phyloP scores from a whole-genome alignment of 2,888 invertebrate genomes.

The Biston betularia region DNA sequence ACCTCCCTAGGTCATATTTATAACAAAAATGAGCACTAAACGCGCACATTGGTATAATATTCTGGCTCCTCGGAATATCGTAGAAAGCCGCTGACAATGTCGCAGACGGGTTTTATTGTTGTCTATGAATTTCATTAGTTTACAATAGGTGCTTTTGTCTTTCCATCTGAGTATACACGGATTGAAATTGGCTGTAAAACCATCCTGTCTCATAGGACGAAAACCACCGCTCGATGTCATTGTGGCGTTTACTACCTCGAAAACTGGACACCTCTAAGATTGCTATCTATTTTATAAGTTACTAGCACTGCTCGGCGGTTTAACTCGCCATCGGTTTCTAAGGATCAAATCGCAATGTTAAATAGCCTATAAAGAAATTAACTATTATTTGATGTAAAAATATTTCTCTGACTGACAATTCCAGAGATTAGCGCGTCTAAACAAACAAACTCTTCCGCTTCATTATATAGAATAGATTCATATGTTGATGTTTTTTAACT shows the following conservation, averaged over 20 bases:
- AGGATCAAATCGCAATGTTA: too few relatives aligned
- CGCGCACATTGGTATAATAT: slow-evolving; percentile 13
- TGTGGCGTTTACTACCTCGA: slow-evolving; percentile 11
- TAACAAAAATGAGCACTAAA: slow-evolving; percentile 14
- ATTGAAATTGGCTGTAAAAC: slow-evolving; percentile 26
- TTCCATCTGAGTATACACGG: slow-evolving; percentile 11
- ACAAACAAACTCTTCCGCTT: too few relatives aligned
- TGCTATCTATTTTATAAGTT: not conserved
- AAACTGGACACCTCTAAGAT: not conserved
- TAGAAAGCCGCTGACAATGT: slow-evolving; percentile 26
- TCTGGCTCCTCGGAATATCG: slow-evolving; percentile 8
- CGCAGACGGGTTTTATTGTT: slow-evolving; percentile 30
- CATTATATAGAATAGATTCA: too few relatives aligned
- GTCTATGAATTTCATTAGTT: slow-evolving; percentile 35
- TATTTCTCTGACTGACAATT: too few relatives aligned
- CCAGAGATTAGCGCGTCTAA: too few relatives aligned
- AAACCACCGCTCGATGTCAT: slow-evolving; percentile 11
- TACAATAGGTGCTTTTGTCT: slow-evolving; percentile 31
- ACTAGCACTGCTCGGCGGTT: not conserved
- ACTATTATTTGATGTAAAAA: too few relatives aligned
- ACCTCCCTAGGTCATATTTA: slow-evolving; percentile 23
- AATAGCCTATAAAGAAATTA: too few relatives aligned
- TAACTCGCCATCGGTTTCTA: too few relatives aligned
- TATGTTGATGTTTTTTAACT: too few relatives aligned
- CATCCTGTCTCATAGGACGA: slow-evolving; percentile 10